Percentiles rank a stretch among this genome's conserved stretches.
Evolutionary conservation across 2,797 vertebrate species (phyloP).

Genomic region (Oreonectes daqikongensis): DNA sequence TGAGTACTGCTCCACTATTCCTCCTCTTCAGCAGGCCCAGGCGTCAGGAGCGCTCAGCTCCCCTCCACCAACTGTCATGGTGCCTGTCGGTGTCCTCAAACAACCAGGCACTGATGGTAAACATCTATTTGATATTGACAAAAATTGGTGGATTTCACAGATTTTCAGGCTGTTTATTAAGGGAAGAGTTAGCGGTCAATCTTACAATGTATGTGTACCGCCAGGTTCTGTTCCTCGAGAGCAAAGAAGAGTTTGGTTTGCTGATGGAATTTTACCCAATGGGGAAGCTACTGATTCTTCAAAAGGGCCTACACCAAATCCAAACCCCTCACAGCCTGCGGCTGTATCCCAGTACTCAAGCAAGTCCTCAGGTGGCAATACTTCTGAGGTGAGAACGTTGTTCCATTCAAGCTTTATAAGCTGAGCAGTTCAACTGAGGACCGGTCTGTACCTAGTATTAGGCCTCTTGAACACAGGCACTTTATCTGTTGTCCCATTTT

Average conservation of each 20-base stretch:
- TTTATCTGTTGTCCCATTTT: slow-evolving; percentile 58
- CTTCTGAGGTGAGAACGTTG: slow-evolving; percentile 79
- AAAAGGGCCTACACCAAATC: slow-evolving; percentile 80
- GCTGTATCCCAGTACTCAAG: slow-evolving; percentile 80
- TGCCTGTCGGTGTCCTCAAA: slow-evolving; percentile 96
- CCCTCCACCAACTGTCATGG: slow-evolving; percentile 98
- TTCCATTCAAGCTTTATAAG: not conserved
- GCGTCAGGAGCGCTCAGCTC: slow-evolving; percentile 94
- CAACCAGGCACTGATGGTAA: slow-evolving; percentile 91
- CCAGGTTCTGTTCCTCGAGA: slow-evolving; percentile 84
- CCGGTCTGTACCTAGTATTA: not conserved
- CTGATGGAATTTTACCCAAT: slow-evolving; percentile 95
- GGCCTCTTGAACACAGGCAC: no score
- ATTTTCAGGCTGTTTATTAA: not conserved
- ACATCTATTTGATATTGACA: slow-evolving; percentile 22
- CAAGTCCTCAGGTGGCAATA: slow-evolving; percentile 80
- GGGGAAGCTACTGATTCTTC: slow-evolving; percentile 90
- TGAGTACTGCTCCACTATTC: slow-evolving; percentile 99
- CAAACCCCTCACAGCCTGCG: slow-evolving; percentile 78
- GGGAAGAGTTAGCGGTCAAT: no score
- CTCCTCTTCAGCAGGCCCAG: slow-evolving; percentile 97
- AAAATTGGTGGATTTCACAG: not conserved
- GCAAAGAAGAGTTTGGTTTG: slow-evolving; percentile 96
- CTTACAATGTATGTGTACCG: slow-evolving; percentile 1
- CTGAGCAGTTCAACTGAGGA: not conserved